Percentiles rank a stretch among this genome's conserved stretches.
phyloP scores from a whole-genome alignment of 2,113 vertebrate genomes.

The Eolophus roseicapilla region DNA sequence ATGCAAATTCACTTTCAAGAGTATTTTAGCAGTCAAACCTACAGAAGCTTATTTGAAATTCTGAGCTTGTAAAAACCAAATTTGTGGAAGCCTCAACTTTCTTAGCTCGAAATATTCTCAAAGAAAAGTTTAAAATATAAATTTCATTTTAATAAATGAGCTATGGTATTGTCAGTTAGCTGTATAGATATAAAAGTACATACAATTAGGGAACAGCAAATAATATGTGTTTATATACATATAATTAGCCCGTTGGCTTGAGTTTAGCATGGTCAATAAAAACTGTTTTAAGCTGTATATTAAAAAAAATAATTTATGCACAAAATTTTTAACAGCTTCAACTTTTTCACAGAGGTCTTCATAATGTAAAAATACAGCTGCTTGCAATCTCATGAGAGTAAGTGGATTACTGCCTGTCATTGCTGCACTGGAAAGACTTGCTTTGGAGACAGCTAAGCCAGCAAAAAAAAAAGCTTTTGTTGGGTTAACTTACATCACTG shows the following conservation, averaged over 20 bases:
- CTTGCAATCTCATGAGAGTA: background rate
- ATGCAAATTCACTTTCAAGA: background rate
- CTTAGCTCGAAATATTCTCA: background rate
- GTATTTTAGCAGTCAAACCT: background rate
- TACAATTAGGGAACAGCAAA: background rate
- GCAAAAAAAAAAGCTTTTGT: background rate
- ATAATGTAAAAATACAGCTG: background rate
- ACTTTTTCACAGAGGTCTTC: background rate
- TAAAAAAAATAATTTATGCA: background rate
- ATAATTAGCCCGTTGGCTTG: background rate
- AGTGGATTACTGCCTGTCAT: background rate
- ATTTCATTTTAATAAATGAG: background rate
- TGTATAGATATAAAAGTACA: background rate
- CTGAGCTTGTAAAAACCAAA: background rate
- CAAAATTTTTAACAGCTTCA: background rate
- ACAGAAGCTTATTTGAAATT: background rate
- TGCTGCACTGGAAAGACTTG: background rate
- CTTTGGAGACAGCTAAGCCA: background rate
- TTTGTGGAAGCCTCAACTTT: background rate
- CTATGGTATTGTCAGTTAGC: background rate
- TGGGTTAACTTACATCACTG: background rate
- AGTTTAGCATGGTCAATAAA: background rate
- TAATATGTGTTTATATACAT: background rate
- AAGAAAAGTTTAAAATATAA: background rate
- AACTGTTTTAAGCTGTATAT: background rate